These are phyloP conservation scores for Numenius phaeopus DNA, from an alignment of 2,797 vertebrate genomes.

Conservation along the genomic window DNA sequence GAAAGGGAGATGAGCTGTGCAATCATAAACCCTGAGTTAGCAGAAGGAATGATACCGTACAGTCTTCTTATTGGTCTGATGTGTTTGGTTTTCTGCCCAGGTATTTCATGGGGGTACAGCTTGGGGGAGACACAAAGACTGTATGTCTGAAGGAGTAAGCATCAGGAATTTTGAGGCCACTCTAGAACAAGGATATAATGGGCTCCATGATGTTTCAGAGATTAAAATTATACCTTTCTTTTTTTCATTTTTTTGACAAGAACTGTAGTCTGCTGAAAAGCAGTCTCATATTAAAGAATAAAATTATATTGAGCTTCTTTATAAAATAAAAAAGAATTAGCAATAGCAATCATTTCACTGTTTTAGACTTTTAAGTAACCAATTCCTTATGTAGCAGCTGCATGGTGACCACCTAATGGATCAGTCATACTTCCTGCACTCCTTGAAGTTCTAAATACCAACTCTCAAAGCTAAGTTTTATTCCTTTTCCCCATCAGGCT, in stretches of 20 bases:
- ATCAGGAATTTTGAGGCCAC: neutral
- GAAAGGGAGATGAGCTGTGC: neutral
- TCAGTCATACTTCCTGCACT: neutral
- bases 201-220: neutral
- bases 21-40: neutral
- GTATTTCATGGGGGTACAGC: neutral
- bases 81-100: neutral
- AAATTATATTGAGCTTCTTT: neutral
- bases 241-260: neutral
- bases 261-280: neutral
- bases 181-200: neutral
- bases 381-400: neutral
- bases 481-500: neutral
- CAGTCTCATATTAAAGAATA: neutral
- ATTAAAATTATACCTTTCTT: neutral
- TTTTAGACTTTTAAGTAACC: neutral
- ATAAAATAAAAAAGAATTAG: neutral
- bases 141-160: neutral
- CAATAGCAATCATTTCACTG: neutral
- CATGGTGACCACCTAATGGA: neutral
- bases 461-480: neutral
- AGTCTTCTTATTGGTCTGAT: neutral
- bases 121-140: neutral
- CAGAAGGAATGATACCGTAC: neutral
- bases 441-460: neutral